Base-by-base conservation (phyloP, 1,140 invertebrate species). In the Eriocheir sinensis region DNA sequence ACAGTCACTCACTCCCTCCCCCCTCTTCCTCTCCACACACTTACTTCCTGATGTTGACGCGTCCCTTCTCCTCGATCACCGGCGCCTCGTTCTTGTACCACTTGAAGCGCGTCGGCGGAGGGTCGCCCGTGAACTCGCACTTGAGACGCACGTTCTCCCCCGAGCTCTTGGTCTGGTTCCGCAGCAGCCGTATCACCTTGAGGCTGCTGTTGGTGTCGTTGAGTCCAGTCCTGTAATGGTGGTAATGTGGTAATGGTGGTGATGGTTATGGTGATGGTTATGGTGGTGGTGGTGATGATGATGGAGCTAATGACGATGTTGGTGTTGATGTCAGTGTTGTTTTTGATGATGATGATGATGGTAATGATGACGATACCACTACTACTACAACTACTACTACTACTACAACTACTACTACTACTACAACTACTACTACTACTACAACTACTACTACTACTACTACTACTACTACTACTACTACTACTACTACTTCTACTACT, bases 61-160 rank as follows among this genome's bases (percentile, higher is more conserved):
- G 96, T 0, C 97, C 96, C 32, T 97, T 96, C 92, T 97, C 97
- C 79, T 97, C 96, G 41, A 96, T 96, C 3, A 98, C 96, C 0
- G 97, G 97, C 0, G 97, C 97, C 96, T 97, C 97, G 96, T 98
- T 98, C 96, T 98, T 98, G 95, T 97, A 97, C 98, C 98, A 98
- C 32, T 96, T 96, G 95, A 98, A 97, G 90, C 97, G 97, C 0
- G 96, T 97, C 17, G 96, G 96, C 0, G 97, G 97, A 72, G 98
- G 97, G 36, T 97, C 97, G n/a, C 98, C 97, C 60, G 97, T 97
- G 12, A 98, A 98, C 96, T 98, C 98, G 96, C 98, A 98, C 72
- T 97, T 96, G 95, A 98, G 97, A 93, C 97, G 97, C 2, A 98
- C 97, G 2, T 96, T 97, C 38, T 97, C 97, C 2, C 98, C 98